Conservation (phyloP, 2,888 invertebrate species). For the Luperina testacea region DNA sequence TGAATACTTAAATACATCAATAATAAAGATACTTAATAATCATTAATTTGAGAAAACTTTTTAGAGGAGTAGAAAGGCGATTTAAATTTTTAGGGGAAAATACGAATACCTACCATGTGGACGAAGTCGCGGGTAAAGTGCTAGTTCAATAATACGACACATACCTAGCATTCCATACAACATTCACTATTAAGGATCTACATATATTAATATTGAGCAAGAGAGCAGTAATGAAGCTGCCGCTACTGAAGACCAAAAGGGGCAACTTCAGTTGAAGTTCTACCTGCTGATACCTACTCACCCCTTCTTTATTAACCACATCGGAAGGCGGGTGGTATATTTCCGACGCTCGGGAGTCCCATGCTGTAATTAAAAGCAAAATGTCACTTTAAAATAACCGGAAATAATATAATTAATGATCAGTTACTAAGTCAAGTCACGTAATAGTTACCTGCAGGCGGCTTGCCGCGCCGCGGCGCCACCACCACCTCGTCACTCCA, state of each 20-base stretch:
- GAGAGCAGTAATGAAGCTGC: not conserved
- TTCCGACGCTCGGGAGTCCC: slow-evolving; percentile 83
- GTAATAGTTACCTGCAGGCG: slow-evolving; percentile 71
- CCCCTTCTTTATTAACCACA: slow-evolving; percentile 80
- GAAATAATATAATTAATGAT: not conserved
- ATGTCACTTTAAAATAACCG: not conserved
- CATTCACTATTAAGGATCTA: not conserved
- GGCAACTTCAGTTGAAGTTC: no score
- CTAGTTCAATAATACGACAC: not conserved
- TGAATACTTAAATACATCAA: not conserved
- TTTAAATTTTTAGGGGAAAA: no score
- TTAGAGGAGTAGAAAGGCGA: not conserved
- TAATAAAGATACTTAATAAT: not conserved
- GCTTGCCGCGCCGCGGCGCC: slow-evolving; percentile 73
- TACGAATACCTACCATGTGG: not conserved
- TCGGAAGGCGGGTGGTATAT: slow-evolving; percentile 76
- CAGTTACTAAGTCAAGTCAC: not conserved
- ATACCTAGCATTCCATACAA: no score
- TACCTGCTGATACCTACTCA: slow-evolving; percentile 41
- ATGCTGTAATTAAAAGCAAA: slow-evolving; percentile 68
- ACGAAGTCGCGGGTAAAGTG: not conserved
- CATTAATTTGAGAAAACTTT: not conserved
- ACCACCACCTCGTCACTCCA: slow-evolving; percentile 83
- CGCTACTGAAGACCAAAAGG: not conserved
- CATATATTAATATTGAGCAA: not conserved